Base-by-base conservation (phyloP, 2,888 invertebrate genomes). In the Glaucopsyche alexis region DNA sequence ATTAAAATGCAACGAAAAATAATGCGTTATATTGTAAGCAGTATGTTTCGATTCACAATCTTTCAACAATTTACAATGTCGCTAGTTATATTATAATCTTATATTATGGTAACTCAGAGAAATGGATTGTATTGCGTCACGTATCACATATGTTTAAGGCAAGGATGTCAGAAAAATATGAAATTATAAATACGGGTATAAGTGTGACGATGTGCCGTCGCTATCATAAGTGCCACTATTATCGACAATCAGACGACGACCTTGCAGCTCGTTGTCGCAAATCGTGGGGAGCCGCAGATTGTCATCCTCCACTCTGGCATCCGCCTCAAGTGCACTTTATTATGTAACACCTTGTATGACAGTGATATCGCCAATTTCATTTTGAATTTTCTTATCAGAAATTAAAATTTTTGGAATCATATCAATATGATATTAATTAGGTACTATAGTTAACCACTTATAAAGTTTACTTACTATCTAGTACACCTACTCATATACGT, bases 201-300 rank as follows among this genome's bases (percentile, higher is more conserved):
- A 88, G 83, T 89, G 83, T 89, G 89, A 81, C 87, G 89, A 82
- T 85, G 81, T 88, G 87, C 83, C 87, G 88, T 80, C 77, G 73
- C 83, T 85, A 85, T 86, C 84, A 83, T 85, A 87, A 88, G 87
- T 85, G 86, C 80, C 77, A 85, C 85, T 85, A 90, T 91, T 91
- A 91, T 88, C 82, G 85, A 83, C 91, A 92, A 93, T 93, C 91
- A 91, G 87, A 82, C 85, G 81, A 79, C 87, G 92, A 90, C 93
- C 92, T 92, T 92, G 91, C 84, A 80, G 88, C 91, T 91, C 85
- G 89, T 92, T 92, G 90, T 85, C 84, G 86, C 85, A 87, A 87
- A 88, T 88, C 89, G 91, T 88, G 89, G 93, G 91, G 91, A 88
- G 87, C 81, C 84, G 84, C 87, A 88, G 90, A 90, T 90, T 90